Evolutionary conservation across 2,888 invertebrate species (phyloP).

Genomic region (Philhelius pedissequus): DNA sequence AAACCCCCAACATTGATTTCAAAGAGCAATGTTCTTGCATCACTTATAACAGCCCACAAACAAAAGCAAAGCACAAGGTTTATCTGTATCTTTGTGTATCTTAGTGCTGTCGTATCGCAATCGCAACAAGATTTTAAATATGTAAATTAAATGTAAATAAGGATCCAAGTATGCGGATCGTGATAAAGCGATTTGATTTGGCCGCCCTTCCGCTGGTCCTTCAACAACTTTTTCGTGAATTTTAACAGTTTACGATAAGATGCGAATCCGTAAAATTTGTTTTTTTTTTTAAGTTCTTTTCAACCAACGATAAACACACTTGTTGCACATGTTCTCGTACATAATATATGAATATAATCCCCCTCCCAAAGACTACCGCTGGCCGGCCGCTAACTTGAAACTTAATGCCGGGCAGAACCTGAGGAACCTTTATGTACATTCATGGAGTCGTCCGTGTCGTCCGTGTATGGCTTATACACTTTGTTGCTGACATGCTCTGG

Average conservation of each 20-base stretch:
- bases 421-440: background rate
- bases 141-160: slow-evolving; percentile 69
- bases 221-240: slow-evolving; percentile 69
- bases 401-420: background rate
- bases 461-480: background rate
- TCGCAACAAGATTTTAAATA: slow-evolving; percentile 68
- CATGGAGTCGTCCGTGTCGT: background rate
- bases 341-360: background rate
- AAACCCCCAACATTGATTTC: slow-evolving; percentile 10
- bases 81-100: slow-evolving; percentile 56
- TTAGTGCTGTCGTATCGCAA: slow-evolving; percentile 66
- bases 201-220: slow-evolving; percentile 66
- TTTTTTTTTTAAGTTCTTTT: slow-evolving; percentile 40
- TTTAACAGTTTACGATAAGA: slow-evolving; percentile 69
- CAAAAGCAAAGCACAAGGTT: slow-evolving; percentile 53
- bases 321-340: slow-evolving; percentile 48
- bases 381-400: too few relatives aligned
- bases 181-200: slow-evolving; percentile 69
- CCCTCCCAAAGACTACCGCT: background rate
- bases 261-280: slow-evolving; percentile 65
- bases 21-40: slow-evolving; percentile 39
- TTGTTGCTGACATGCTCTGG: slow-evolving; percentile 52
- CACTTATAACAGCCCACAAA: slow-evolving; percentile 26
- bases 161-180: slow-evolving; percentile 68
- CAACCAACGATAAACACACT: slow-evolving; percentile 54